Conservation (phyloP, 2,113 vertebrate species). For the Enhydra lutris region DNA sequence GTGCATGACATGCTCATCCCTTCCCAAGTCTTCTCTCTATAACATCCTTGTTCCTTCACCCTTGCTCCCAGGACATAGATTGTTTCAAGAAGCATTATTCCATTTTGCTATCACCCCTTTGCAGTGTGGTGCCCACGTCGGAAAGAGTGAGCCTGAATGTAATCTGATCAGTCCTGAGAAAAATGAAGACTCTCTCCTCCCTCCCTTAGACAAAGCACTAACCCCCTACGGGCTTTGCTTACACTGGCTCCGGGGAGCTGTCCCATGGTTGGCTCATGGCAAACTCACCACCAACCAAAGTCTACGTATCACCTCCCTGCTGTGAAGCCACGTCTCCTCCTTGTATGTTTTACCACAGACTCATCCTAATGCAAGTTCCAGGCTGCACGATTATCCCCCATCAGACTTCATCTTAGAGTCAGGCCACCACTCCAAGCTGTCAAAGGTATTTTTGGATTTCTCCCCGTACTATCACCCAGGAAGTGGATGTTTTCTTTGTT, state of each 20-base stretch:
- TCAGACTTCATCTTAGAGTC: not conserved
- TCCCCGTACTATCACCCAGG: not conserved
- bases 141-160: not conserved
- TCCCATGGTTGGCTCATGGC: not conserved
- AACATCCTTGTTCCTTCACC: fast-evolving
- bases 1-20: fast-evolving
- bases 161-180: not conserved
- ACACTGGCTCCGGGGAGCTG: fast-evolving
- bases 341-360: fast-evolving
- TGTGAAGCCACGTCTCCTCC: not conserved
- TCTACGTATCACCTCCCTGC: fast-evolving
- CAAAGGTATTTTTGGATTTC: not conserved
- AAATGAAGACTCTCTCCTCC: not conserved
- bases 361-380: not conserved
- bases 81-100: not conserved
- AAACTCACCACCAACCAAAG: not conserved
- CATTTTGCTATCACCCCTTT: not conserved
- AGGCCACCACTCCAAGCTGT: not conserved
- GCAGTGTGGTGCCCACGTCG: not conserved
- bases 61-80: not conserved
- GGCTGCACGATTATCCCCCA: not conserved
- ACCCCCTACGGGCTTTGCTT: fast-evolving
- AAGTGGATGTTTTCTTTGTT: not conserved
- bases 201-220: fast-evolving
- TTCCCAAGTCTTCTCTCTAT: not conserved